Base-by-base conservation (phyloP, 53 echinoderm and acorn worm genomes). In the Temnopleurus reevesii region DNA sequence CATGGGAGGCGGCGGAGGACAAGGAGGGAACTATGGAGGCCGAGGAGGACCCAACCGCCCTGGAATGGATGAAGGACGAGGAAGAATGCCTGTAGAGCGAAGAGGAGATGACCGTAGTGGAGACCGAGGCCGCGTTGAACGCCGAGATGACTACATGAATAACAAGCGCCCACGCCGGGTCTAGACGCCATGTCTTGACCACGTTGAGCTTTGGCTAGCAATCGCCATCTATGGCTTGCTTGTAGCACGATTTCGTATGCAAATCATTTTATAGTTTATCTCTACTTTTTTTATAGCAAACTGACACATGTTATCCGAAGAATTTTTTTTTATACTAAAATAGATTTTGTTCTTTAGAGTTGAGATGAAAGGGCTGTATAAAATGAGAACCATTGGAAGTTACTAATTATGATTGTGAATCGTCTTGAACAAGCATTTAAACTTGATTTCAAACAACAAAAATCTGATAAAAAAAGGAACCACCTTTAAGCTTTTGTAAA, bases 81-180 rank as follows among this genome's bases (percentile, higher is more conserved):
- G 58, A 21, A 36, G 61, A 3, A 63, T 60, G 61, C 46, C 61
- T 10, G 86, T 60, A 15, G 86, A 86, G 64, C 63, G 86, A 43
- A 86, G 86, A 63, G n/a, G n/a, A n/a, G 86, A 86, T 5, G 38
- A 60, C 29, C 61, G 60, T 25, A 46, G 59, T 23, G 84, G 35
- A 3, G 86, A 86, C 19, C 43, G 86, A 6, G 61, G 61, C 61
- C 43, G 86, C 5, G 63, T 86, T 61, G 86, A 86, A 23, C 86
- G 86, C 7, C 86, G 86, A 18, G 86, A 86, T 45, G 86, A 86
- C 64, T 86, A 61, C 86, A 86, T 86, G 86, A 77, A 44, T 25
- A 18, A 13, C 63, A 86, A 86, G 64, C 86, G 86, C 86, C 44
- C 46, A 64, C 86, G 86, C 19, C 86, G 86, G 19, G 60, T 86